Conservation (phyloP, 2,888 invertebrate genomes). For the Pardosa pseudoannulata region DNA sequence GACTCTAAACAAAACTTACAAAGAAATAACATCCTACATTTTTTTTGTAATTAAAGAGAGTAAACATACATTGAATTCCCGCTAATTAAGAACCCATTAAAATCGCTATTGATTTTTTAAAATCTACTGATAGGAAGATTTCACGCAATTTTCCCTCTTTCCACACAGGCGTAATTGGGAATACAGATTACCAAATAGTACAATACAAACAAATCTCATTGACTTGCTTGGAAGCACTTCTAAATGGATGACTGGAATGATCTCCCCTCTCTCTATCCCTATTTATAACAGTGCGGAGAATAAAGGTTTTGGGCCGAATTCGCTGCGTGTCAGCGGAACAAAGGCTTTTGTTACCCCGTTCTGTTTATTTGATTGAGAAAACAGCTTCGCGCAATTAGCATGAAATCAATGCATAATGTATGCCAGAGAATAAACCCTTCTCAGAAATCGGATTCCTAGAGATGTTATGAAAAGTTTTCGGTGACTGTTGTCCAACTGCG, state of each 20-base stretch:
- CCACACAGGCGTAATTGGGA: neutral
- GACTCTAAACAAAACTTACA: too few relatives aligned
- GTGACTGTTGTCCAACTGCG: too few relatives aligned
- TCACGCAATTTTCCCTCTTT: neutral
- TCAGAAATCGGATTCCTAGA: neutral
- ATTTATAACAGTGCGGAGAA: neutral
- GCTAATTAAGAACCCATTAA: too few relatives aligned
- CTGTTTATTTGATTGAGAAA: constrained; percentile 25
- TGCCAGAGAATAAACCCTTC: neutral
- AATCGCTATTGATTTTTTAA: too few relatives aligned
- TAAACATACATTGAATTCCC: too few relatives aligned
- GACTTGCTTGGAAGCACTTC: neutral
- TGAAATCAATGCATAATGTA: neutral
- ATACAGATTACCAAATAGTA: neutral
- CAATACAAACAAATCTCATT: constrained; percentile 12
- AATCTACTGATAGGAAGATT: too few relatives aligned
- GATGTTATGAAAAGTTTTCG: too few relatives aligned
- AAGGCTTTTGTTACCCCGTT: constrained; percentile 7
- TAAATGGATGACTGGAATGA: constrained; percentile 2
- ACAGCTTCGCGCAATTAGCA: constrained; percentile 19
- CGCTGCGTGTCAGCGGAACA: neutral
- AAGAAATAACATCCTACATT: too few relatives aligned
- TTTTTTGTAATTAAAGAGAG: too few relatives aligned
- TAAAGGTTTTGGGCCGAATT: neutral
- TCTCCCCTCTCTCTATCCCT: neutral